Evolutionary conservation across 2,888 invertebrate genomes (phyloP), one percentile per base, ranked within the genome.

Genomic region (Plagodis dolabraria): DNA sequence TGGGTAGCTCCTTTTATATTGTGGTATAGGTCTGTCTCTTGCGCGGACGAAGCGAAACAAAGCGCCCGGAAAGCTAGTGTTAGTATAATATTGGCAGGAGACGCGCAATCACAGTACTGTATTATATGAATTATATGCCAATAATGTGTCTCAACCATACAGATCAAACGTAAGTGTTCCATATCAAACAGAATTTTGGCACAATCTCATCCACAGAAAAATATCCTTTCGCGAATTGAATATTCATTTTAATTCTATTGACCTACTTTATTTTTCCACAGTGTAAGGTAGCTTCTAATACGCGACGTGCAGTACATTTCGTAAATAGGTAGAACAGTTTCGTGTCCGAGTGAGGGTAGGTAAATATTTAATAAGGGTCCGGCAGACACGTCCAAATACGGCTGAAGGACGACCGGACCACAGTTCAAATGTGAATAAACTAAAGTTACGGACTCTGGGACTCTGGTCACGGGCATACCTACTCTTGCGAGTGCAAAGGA

Each of bases 361-460:
- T 64, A 53, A 64, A 64, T 64, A 64, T 57, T 64, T 57, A 57
- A 64, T 60, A 54, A 43, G 46, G 51, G 60, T 53, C 60, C 60
- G 54, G n/a, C 33, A 63, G 56, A 53, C 57, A 57, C 57, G 60
- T 57, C 49, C 56, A 47, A 55, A 52, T 42, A 12, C 42, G 40
- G 40, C 22, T 55, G 54, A 60, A 57, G 57, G 54, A 57, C 53
- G 49, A 11, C 34, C 57, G 47, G 45, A 45, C 53, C 43, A 5
- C 6, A 42, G 42, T 57, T 42, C 51, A 48, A 48, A 60, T 54
- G 53, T 52, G 51, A 52, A 46, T 45, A 35, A 11, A 47, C 43
- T 52, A 33, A 42, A 47, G 47, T 42, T 53, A 9, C 43, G 35
- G 52, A 49, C 40, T 5, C 40, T 40, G 36, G 36, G 9, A 8